Base-by-base conservation (phyloP, 2,888 invertebrate genomes). In the Epirrhoe tristata region DNA sequence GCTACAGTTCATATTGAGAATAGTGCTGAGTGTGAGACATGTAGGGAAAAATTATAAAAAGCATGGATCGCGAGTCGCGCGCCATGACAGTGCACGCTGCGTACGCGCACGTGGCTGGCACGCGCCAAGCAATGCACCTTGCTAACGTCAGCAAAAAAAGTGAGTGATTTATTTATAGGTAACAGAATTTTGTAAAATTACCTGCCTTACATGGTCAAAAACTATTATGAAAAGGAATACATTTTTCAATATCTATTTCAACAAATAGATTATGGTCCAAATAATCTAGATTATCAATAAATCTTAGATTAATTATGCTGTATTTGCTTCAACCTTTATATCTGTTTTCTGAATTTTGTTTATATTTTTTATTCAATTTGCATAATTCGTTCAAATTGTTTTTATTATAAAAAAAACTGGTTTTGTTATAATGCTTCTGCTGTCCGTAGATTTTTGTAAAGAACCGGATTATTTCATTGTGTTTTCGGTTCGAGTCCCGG, bases 381-480 rank as follows among this genome's bases (percentile, higher is more conserved):
- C 24, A 39, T 46, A 24, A 57, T 14, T 43, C 5, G 3, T 43
- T 43, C 12, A 12, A 24, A 32, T 12, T 50, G 8, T 17, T 58
- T 17, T 48, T 48, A 5, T 16, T 48, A 14, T 16, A 48, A 46
- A 16, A 31, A 53, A 55, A 65, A 59, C 62, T 6, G 12, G 62
- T 60, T 62, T 53, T n/a, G n/a, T 62, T 32, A 32, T 55, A 55
- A 54, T 67, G 65, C 68, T 63, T 48, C 62, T 85, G 85, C 77
- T 60, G 67, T 73, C 84, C 48, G 72, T 88, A 87, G 83, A 77
- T 77, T 80, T 79, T 76, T 76, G 71, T 80, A 90, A 89, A 88
- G 85, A 84, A 75, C 72, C 72, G 88, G 90, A 90, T 92, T 91
- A 91, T 89, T 91, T 90, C 88, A 91, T 90, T 91, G 89, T 90